A percentile compares a stretch with the other conserved stretches of the same genome.
Conservation (phyloP, 1,140 invertebrate species). For the Zaprionus davidi region DNA sequence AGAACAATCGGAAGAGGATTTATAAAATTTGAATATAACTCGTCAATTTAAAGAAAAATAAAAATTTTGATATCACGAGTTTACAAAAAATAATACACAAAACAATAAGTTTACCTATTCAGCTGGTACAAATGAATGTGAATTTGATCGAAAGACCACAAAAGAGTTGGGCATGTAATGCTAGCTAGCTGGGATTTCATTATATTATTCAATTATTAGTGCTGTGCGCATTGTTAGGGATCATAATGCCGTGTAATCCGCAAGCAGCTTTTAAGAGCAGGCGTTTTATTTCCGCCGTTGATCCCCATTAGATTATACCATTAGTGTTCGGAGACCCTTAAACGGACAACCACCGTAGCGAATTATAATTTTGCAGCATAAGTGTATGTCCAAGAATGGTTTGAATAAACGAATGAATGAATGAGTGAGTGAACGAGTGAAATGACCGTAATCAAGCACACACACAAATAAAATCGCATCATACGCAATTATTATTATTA, state of each 20-base stretch:
- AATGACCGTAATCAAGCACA: slow-evolving; percentile 39
- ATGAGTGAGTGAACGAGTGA: slow-evolving; percentile 48
- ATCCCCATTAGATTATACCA: slow-evolving; percentile 57
- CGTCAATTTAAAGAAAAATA: neutral
- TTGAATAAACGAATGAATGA: neutral
- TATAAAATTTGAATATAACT: neutral
- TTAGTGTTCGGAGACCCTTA: slow-evolving; percentile 47
- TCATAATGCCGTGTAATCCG: slow-evolving; percentile 75
- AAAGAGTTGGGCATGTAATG: neutral
- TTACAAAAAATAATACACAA: neutral
- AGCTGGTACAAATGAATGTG: neutral
- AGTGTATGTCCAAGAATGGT: slow-evolving; percentile 38
- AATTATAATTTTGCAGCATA: slow-evolving; percentile 44
- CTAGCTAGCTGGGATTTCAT: slow-evolving; percentile 52
- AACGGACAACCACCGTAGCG: slow-evolving; percentile 59
- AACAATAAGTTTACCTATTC: neutral
- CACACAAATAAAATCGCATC: slow-evolving; percentile 56
- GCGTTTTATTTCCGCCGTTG: slow-evolving; percentile 72
- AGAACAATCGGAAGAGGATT: no score
- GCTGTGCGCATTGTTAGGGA: slow-evolving; percentile 60
- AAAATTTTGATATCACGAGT: slow-evolving; percentile 35
- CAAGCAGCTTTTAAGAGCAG: slow-evolving; percentile 66
- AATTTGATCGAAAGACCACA: neutral
- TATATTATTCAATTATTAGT: slow-evolving; percentile 79
- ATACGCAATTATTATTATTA: no score